phyloP scores from a whole-genome alignment of 2,797 vertebrate species.

The Botia almorhae region DNA sequence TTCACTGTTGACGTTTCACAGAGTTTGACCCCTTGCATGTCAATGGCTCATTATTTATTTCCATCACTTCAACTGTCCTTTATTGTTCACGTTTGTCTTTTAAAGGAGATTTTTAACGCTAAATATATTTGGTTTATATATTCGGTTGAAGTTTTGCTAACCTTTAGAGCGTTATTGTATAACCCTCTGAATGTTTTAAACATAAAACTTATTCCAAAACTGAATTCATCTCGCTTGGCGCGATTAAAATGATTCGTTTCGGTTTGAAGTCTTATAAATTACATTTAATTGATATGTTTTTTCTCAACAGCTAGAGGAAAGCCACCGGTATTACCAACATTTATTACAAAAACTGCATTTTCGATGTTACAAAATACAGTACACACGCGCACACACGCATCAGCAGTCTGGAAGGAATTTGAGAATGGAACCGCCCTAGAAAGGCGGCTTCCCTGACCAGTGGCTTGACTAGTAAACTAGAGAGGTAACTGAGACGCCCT shows the following conservation, averaged over 20 bases:
- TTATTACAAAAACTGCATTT: no score
- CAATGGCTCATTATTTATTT: constrained; percentile 44
- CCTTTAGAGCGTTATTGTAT: constrained; percentile 21
- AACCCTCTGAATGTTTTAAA: constrained; percentile 52
- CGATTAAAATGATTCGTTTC: not conserved
- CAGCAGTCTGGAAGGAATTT: not conserved
- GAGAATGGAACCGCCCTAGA: not conserved
- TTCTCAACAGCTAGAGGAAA: not conserved
- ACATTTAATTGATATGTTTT: constrained; percentile 3
- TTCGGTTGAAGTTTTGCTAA: constrained; percentile 16
- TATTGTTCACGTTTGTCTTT: no score
- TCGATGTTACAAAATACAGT: not conserved
- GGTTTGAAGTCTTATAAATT: not conserved
- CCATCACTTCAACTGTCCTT: not conserved
- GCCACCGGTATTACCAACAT: not conserved
- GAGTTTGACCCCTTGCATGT: constrained; percentile 29
- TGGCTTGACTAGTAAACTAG: not conserved
- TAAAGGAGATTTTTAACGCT: constrained; percentile 14
- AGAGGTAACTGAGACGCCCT: not conserved
- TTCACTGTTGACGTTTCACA: not conserved
- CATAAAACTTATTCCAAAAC: constrained; percentile 32
- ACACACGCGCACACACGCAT: not conserved
- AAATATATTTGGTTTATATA: constrained; percentile 20
- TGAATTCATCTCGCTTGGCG: not conserved
- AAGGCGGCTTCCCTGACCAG: not conserved